A percentile compares a stretch with the other conserved stretches of the same genome.
These are phyloP conservation scores for Omphaloscelis lunosa DNA, from an alignment of 2,888 invertebrate genomes.

Conservation along the genomic window DNA sequence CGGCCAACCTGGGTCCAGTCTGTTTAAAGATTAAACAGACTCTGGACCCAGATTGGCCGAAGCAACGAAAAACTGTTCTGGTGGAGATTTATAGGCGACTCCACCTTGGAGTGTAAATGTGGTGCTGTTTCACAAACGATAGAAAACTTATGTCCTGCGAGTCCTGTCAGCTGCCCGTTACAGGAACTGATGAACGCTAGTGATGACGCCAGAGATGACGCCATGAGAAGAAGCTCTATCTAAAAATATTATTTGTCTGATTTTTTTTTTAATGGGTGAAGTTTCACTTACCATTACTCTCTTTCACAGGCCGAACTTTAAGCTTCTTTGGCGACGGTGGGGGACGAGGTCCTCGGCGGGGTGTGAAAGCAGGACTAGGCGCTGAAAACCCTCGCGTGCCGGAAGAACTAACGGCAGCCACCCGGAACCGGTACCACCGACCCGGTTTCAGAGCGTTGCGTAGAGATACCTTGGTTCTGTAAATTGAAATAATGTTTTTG, in stretches of 20 bases:
- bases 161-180: too few species aligned
- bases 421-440: conserved; percentile 95
- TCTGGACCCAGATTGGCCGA: too few species aligned
- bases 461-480: conserved; percentile 89
- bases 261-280: background rate
- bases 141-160: too few species aligned
- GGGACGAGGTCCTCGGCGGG: conserved; percentile 91
- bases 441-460: conserved; percentile 92
- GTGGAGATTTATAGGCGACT: too few species aligned
- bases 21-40: too few species aligned
- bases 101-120: too few species aligned
- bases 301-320: conserved; percentile 87
- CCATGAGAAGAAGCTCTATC: too few species aligned
- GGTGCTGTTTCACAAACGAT: too few species aligned
- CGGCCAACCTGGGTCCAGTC: too few species aligned
- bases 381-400: conserved; percentile 94
- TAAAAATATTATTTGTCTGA: background rate
- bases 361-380: conserved; percentile 91
- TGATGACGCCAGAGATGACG: too few species aligned
- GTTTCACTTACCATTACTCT: conserved; percentile 80
- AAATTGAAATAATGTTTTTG: conserved; percentile 40
- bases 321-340: conserved; percentile 92
- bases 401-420: conserved; percentile 93
- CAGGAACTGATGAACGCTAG: too few species aligned
- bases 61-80: too few species aligned